Conservation (phyloP, 2,888 invertebrate genomes). For the Herminia tarsipennalis region DNA sequence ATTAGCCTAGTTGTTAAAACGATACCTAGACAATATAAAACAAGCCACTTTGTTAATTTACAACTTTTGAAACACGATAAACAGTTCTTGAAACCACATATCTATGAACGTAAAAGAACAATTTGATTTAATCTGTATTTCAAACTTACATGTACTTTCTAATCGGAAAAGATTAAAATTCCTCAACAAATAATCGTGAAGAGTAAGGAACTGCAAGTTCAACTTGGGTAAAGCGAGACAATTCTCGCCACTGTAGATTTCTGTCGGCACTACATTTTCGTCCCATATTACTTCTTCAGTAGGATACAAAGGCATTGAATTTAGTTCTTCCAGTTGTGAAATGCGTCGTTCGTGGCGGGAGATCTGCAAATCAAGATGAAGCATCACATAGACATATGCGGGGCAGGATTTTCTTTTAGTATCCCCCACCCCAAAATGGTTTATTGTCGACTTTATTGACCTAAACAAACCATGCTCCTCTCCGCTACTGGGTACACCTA, state of each 20-base stretch:
- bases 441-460: no score
- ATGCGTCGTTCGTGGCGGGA: slow-evolving; percentile 94
- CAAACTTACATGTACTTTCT: slow-evolving; percentile 96
- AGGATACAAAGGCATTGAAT: slow-evolving; percentile 99
- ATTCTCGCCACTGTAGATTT: slow-evolving; percentile 98
- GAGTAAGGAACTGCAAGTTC: slow-evolving; percentile 98
- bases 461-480: no score
- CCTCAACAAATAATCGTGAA: slow-evolving; percentile 98
- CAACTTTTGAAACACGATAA: no score
- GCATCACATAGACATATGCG: background rate
- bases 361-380: slow-evolving; percentile 75
- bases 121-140: background rate
- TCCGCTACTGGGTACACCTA: no score
- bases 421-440: no score
- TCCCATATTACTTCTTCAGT: slow-evolving; percentile 99
- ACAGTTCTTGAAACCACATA: no score
- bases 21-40: no score
- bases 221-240: slow-evolving; percentile 98
- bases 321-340: slow-evolving; percentile 97
- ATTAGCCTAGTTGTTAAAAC: no score
- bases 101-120: no score
- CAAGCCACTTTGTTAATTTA: no score
- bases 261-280: slow-evolving; percentile 98
- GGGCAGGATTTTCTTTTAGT: no score
- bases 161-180: slow-evolving; percentile 99